These are phyloP conservation scores for Corydoras sp. DNA, from an alignment of 2,113 vertebrate genomes.

Conservation along the genomic window DNA sequence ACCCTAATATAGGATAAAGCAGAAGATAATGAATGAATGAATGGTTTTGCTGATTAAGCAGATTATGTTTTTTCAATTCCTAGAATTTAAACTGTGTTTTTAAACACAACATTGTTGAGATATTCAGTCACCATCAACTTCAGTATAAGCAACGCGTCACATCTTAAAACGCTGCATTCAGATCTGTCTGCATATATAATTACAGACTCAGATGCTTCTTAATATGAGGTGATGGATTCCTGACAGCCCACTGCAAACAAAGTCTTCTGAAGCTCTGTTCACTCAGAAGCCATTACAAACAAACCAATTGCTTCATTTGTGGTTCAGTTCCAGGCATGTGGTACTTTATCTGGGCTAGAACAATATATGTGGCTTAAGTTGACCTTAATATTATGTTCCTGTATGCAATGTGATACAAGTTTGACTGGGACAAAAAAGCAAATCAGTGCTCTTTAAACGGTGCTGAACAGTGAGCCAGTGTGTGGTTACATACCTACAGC, in stretches of 20 bases:
- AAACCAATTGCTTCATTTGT: conserved; percentile 23
- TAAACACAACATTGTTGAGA: too few species aligned
- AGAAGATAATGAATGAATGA: too few species aligned
- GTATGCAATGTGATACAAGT: not conserved
- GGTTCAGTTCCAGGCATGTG: conserved; percentile 8
- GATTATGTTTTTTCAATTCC: too few species aligned
- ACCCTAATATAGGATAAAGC: too few species aligned
- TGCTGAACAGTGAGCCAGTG: not conserved
- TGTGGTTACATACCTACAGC: not conserved
- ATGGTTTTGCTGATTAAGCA: too few species aligned
- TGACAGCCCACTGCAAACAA: conserved; percentile 25
- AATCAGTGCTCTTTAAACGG: not conserved
- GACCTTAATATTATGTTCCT: not conserved
- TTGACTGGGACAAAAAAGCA: not conserved
- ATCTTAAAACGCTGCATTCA: not conserved
- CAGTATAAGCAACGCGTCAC: not conserved
- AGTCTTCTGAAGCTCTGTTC: conserved; percentile 15
- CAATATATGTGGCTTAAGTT: conserved; percentile 20
- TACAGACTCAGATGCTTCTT: conserved; percentile 34
- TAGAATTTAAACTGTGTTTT: too few species aligned
- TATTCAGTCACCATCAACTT: not conserved
- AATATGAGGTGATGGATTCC: conserved; percentile 40
- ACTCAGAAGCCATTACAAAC: conserved; percentile 35
- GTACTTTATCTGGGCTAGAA: conserved; percentile 21
- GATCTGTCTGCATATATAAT: conserved; percentile 23